Percentiles rank a stretch among this genome's conserved stretches.
phyloP scores from a whole-genome alignment of 1,140 invertebrate species.

The Tribolium madens region DNA sequence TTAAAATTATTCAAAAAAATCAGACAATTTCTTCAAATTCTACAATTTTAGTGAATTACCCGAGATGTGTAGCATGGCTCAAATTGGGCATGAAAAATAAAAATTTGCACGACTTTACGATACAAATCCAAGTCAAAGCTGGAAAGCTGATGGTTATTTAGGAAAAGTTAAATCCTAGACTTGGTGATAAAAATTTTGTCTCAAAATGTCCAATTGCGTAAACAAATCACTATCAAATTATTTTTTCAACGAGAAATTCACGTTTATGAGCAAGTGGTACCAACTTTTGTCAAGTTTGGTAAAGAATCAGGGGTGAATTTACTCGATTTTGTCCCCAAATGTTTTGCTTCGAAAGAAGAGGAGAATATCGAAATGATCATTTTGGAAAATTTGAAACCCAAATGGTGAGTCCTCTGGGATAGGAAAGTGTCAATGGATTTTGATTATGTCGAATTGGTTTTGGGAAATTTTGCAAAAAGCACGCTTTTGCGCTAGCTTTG shows the following conservation, averaged over 20 bases:
- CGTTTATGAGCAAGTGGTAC: background rate
- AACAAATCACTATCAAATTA: background rate
- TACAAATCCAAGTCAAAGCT: background rate
- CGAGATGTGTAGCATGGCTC: no score
- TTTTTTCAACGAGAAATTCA: conserved; percentile 3
- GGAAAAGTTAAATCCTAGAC: conserved; percentile 3
- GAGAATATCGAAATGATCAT: background rate
- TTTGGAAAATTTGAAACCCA: conserved; percentile 25
- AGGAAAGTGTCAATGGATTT: background rate
- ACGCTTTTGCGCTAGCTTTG: conserved; percentile 1
- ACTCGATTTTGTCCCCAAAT: conserved; percentile 1
- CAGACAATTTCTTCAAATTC: no score
- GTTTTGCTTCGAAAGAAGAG: background rate
- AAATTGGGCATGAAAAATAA: background rate
- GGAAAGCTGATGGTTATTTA: conserved; percentile 13
- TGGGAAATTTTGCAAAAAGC: background rate
- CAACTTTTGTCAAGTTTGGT: background rate
- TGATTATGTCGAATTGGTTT: conserved; percentile 9
- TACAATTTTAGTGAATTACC: no score
- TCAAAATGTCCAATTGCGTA: background rate
- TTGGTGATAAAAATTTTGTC: conserved; percentile 50
- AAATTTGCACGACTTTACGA: background rate
- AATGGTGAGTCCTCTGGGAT: background rate
- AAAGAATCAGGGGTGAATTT: background rate
- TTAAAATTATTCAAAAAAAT: no score